phyloP scores from a whole-genome alignment of 2,797 vertebrate genomes.

The Otolemur crassicaudatus region DNA sequence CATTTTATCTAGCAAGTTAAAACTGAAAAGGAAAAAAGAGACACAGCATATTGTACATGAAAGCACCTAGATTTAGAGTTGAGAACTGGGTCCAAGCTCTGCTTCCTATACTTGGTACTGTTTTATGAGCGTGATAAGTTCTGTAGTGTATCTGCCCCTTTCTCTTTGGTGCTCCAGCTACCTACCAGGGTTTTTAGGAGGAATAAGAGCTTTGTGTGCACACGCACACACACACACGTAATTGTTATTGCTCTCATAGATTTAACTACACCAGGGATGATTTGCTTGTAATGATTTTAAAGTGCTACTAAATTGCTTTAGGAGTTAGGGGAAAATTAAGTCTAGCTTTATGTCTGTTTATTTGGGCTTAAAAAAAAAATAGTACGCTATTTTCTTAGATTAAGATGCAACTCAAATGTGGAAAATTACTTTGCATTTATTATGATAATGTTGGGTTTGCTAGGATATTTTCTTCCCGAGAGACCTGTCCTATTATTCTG shows the following conservation, averaged over 20 bases:
- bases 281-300: not conserved
- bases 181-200: conserved; percentile 12
- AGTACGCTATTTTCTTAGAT: not conserved
- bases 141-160: not conserved
- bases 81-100: not conserved
- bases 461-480: not conserved
- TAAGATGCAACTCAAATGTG: not conserved
- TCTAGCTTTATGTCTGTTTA: conserved; percentile 50
- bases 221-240: not conserved
- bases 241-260: not conserved
- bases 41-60: not conserved
- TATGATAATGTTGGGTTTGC: not conserved
- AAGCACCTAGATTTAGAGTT: conserved; percentile 31
- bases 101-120: not conserved
- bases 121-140: conserved; percentile 22
- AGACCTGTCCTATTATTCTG: not conserved
- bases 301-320: conserved; percentile 42
- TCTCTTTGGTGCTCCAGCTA: conserved; percentile 3
- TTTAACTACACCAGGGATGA: not conserved
- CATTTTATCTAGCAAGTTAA: not conserved
- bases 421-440: conserved; percentile 20
- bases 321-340: not conserved
- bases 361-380: not conserved
- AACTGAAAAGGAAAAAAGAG: not conserved
- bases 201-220: not conserved